These are phyloP conservation scores for Hemiprocne comata DNA, from an alignment of 2,113 vertebrate species.

Conservation along the genomic window DNA sequence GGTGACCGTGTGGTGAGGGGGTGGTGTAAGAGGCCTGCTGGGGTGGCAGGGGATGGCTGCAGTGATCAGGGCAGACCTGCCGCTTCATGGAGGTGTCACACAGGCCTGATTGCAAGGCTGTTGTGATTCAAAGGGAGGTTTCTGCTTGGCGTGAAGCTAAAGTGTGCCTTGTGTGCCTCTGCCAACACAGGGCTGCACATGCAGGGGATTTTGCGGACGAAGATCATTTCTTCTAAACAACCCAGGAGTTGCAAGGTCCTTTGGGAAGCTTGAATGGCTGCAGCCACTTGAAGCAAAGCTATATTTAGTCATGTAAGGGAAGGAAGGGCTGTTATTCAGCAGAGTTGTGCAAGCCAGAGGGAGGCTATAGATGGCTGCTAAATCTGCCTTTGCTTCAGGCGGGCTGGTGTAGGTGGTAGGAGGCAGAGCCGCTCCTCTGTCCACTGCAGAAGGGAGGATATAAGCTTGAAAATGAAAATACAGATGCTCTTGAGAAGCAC, in stretches of 20 bases:
- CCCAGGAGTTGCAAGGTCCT: not conserved
- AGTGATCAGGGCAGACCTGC: not conserved
- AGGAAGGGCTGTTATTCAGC: not conserved
- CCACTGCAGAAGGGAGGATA: not conserved
- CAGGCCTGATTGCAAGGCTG: not conserved
- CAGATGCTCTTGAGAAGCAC: not conserved
- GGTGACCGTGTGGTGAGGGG: rapidly evolving
- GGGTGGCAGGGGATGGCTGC: not conserved
- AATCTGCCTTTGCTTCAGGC: not conserved
- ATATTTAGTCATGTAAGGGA: not conserved
- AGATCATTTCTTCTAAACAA: not conserved
- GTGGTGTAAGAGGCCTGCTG: not conserved
- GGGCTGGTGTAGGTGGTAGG: not conserved
- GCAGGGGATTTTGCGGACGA: not conserved
- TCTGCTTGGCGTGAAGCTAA: not conserved
- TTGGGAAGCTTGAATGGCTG: not conserved
- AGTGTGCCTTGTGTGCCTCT: rapidly evolving
- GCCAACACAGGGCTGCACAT: not conserved
- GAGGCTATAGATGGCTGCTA: not conserved
- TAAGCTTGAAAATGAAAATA: not conserved
- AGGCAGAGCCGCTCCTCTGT: not conserved
- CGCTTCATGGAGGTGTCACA: not conserved
- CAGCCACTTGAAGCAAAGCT: not conserved
- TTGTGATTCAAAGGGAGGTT: not conserved
- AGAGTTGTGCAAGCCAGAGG: not conserved